These are phyloP conservation scores for Linnaemya vulpina DNA, from an alignment of 2,888 invertebrate species.

Conservation along the genomic window DNA sequence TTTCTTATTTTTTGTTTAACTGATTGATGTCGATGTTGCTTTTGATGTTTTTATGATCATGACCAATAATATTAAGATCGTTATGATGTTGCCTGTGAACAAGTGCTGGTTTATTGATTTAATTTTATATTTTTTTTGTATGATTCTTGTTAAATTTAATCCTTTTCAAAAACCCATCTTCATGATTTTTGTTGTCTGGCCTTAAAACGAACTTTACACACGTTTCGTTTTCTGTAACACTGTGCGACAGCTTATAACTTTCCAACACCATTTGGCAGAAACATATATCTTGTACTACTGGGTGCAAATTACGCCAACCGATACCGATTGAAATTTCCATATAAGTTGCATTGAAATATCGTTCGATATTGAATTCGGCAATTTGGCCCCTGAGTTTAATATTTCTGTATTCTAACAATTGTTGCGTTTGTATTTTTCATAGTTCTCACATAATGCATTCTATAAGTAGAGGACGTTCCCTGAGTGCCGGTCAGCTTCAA, in stretches of 20 bases:
- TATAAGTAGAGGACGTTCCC: too few relatives aligned
- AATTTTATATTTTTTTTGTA: slow-evolving; percentile 30
- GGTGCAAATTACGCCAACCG: too few relatives aligned
- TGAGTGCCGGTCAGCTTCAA: too few relatives aligned
- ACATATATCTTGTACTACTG: background rate
- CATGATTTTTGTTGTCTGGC: slow-evolving; percentile 8
- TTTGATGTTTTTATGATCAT: slow-evolving; percentile 9
- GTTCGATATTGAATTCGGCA: too few relatives aligned
- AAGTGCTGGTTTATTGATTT: slow-evolving; percentile 53
- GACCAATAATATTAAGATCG: slow-evolving; percentile 1
- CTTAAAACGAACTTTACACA: slow-evolving; percentile 36
- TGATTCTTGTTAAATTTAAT: slow-evolving; percentile 67
- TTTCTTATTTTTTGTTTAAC: background rate
- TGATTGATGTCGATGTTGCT: slow-evolving; percentile 22
- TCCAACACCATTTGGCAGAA: too few relatives aligned
- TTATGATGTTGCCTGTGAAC: slow-evolving; percentile 51
- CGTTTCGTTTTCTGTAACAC: slow-evolving; percentile 31
- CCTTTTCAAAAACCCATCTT: slow-evolving; percentile 41
- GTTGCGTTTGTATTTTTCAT: too few relatives aligned
- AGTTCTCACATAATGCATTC: too few relatives aligned
- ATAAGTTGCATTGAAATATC: background rate
- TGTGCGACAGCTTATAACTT: background rate
- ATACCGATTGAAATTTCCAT: too few relatives aligned
- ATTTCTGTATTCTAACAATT: too few relatives aligned
- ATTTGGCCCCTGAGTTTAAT: too few relatives aligned